Percentiles rank a stretch among this genome's conserved stretches.
Conservation (phyloP, 2,888 invertebrate species). For the Phalera bucephala region DNA sequence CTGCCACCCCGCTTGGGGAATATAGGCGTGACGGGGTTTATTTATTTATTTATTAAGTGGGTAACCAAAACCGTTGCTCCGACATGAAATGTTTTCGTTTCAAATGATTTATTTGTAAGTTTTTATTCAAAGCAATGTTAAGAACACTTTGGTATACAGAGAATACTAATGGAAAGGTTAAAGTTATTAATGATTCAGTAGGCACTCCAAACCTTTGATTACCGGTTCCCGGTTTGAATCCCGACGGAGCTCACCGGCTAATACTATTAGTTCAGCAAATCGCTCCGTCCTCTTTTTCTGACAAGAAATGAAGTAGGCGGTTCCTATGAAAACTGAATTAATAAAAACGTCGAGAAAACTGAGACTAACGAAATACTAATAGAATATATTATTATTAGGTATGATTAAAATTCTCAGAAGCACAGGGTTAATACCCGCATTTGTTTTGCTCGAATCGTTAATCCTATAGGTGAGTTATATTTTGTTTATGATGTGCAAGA, state of each 20-base stretch:
- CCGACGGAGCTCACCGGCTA: constrained; percentile 12
- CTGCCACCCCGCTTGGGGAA: no score
- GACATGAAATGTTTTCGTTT: no score
- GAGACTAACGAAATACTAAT: not conserved
- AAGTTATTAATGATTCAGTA: constrained; percentile 29
- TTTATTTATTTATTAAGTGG: no score
- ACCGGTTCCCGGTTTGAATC: constrained; percentile 23
- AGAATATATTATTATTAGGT: no score
- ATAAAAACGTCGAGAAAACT: not conserved
- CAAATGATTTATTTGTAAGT: not conserved
- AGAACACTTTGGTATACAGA: constrained; percentile 3
- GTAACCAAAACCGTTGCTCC: not conserved
- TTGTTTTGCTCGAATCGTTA: not conserved
- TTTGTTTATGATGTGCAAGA: not conserved
- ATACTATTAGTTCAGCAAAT: constrained; percentile 16
- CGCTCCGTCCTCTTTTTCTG: no score
- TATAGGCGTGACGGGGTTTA: no score
- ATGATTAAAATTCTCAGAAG: not conserved
- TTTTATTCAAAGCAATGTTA: not conserved
- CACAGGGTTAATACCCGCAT: not conserved
- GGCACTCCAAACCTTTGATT: constrained; percentile 22
- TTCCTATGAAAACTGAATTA: no score
- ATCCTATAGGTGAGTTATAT: not conserved
- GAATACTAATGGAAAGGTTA: constrained; percentile 18
- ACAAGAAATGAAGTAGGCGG: no score